Evolutionary conservation across 2,113 vertebrate species (phyloP).

Genomic region (Osmerus eperlanus): DNA sequence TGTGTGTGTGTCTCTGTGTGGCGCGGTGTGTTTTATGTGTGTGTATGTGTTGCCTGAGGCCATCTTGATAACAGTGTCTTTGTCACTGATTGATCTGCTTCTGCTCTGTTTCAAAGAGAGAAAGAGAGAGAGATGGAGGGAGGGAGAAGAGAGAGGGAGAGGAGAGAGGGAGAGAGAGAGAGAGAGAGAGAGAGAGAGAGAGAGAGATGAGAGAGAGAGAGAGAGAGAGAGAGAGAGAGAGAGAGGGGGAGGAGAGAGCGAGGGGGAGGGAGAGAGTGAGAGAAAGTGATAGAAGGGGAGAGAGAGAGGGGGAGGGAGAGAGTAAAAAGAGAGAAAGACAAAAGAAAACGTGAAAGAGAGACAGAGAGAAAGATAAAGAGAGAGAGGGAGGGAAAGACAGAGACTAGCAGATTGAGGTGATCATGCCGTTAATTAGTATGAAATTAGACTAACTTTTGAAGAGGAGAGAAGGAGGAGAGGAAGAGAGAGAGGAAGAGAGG

Average conservation of each 20-base stretch:
- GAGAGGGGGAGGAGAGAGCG: no score
- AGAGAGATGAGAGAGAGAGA: no score
- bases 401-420: conserved; percentile 32
- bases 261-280: no score
- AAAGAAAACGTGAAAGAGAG: background rate
- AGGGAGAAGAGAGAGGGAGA: background rate
- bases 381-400: background rate
- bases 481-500: no score
- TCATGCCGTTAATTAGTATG: conserved; percentile 44
- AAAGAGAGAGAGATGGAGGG: background rate
- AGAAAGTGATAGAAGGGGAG: no score
- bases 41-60: background rate
- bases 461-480: no score
- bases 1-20: no score
- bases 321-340: no score
- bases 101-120: conserved; percentile 1
- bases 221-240: no score
- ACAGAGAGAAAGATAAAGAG: background rate
- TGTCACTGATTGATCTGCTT: conserved; percentile 19
- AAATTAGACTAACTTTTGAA: conserved; percentile 37
- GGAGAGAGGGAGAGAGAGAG: background rate
- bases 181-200: no score
- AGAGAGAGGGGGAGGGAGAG: no score
- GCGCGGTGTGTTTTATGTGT: no score
- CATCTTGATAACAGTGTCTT: conserved; percentile 16